Conservation (phyloP, 2,888 invertebrate genomes). For the Dryocosmus kuriphilus region DNA sequence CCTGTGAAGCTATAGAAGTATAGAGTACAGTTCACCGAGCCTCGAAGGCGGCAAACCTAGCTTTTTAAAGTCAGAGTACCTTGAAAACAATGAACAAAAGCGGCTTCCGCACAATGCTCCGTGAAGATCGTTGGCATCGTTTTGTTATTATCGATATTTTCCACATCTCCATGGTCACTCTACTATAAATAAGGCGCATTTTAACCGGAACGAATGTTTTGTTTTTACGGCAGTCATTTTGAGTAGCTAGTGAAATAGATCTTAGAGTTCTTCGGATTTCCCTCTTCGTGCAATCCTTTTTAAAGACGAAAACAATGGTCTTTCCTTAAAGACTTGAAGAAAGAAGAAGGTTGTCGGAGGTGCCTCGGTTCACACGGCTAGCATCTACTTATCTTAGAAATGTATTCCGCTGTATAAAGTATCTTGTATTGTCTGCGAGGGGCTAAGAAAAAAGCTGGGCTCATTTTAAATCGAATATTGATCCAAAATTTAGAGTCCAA, state of each 20-base stretch:
- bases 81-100: constrained; percentile 47
- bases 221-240: neutral
- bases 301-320: constrained; percentile 49
- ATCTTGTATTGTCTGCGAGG: too few species aligned
- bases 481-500: too few species aligned
- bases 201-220: neutral
- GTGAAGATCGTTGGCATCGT: constrained; percentile 47
- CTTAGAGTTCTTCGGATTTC: constrained; percentile 22
- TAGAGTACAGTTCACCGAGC: constrained; percentile 7
- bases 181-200: constrained; percentile 17
- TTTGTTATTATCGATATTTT: constrained; percentile 46
- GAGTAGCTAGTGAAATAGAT: neutral
- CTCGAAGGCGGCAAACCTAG: neutral
- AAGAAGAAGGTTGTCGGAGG: constrained; percentile 44
- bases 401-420: constrained; percentile 51
- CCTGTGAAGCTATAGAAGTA: constrained; percentile 7
- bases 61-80: constrained; percentile 8
- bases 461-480: too few species aligned
- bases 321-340: constrained; percentile 16
- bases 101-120: constrained; percentile 34
- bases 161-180: constrained; percentile 3
- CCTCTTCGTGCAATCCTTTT: constrained; percentile 18
- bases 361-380: constrained; percentile 62
- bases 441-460: too few species aligned
- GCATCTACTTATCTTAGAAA: constrained; percentile 54